Conservation (phyloP, 2,888 invertebrate genomes). For the Drosophila lacicola region DNA sequence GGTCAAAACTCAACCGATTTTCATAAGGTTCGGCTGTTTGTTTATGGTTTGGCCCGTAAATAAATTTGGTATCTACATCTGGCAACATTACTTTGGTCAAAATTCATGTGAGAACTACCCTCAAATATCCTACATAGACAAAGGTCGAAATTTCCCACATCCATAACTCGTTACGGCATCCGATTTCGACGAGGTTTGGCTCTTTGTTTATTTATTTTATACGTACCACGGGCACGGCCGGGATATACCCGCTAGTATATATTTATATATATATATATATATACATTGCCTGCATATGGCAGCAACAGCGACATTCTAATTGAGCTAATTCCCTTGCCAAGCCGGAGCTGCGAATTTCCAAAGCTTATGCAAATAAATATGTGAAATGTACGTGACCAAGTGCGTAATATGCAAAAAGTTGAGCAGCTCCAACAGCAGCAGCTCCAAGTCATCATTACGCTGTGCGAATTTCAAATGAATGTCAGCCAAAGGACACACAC, state of each 20-base stretch:
- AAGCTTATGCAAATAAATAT: conserved; percentile 78
- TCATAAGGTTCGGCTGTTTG: no score
- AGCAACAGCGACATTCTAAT: conserved; percentile 47
- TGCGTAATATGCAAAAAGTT: conserved; percentile 79
- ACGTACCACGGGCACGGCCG: no score
- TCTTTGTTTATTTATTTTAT: no score
- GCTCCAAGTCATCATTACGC: conserved; percentile 67
- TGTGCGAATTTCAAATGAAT: conserved; percentile 74
- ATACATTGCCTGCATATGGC: conserved; percentile 22
- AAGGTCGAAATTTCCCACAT: no score
- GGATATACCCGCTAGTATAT: not conserved
- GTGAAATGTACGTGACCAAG: conserved; percentile 72
- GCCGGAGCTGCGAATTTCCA: conserved; percentile 41
- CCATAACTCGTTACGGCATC: no score
- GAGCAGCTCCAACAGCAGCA: conserved; percentile 39
- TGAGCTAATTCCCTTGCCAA: conserved; percentile 64
- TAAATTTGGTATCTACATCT: no score
- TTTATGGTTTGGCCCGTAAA: no score
- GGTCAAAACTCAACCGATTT: no score
- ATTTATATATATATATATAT: not conserved
- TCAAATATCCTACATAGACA: no score
- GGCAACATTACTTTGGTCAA: no score
- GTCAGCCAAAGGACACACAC: conserved; percentile 73
- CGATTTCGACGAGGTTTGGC: no score
- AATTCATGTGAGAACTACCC: no score